phyloP scores from a whole-genome alignment of 2,888 invertebrate species.

The Acleris literana region DNA sequence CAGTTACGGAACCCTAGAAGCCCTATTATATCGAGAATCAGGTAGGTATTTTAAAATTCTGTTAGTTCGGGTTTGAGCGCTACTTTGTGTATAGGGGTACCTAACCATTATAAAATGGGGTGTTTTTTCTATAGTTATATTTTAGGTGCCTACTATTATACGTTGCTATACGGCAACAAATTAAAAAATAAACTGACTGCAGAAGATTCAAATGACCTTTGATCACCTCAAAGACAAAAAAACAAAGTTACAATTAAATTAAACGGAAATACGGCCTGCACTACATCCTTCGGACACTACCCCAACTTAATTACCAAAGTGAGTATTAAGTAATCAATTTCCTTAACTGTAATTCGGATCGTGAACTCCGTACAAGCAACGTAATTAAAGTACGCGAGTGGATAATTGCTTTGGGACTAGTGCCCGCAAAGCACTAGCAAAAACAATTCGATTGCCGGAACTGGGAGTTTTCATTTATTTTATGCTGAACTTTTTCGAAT shows the following conservation, averaged over 20 bases:
- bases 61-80: no score
- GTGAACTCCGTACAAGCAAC: slow-evolving; percentile 50
- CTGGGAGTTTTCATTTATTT: slow-evolving; percentile 17
- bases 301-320: slow-evolving; percentile 31
- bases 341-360: slow-evolving; percentile 48
- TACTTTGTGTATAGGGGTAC: no score
- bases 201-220: no score
- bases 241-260: not conserved
- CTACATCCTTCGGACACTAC: slow-evolving; percentile 16
- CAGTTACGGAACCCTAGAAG: no score
- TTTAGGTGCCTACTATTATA: no score
- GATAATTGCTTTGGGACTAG: slow-evolving; percentile 58
- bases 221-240: not conserved
- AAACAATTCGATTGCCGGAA: slow-evolving; percentile 50
- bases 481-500: not conserved
- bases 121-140: no score
- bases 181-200: no score
- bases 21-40: no score
- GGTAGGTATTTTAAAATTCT: no score
- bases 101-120: no score
- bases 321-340: slow-evolving; percentile 50
- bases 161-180: no score
- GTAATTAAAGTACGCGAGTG: slow-evolving; percentile 56
- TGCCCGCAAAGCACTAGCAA: slow-evolving; percentile 45
- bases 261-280: slow-evolving; percentile 12